Evolutionary conservation across 2,888 invertebrate genomes (phyloP), one percentile per base, ranked within the genome.

Genomic region (Dugesia japonica): DNA sequence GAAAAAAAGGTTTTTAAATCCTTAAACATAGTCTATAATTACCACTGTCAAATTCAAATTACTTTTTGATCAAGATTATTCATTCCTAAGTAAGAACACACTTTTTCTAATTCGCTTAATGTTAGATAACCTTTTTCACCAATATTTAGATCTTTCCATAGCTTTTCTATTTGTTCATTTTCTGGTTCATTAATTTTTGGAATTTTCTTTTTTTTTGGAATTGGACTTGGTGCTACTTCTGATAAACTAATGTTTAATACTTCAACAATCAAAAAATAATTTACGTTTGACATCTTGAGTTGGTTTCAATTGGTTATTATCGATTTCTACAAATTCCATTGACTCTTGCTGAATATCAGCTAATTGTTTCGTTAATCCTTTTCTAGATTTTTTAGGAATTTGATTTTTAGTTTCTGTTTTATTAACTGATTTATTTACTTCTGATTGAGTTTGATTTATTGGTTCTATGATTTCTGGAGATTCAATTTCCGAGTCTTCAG

Each of bases 11-110:
- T 4, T 23, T 56, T 56, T n/a, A 56, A n/a, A n/a, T n/a, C n/a
- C 56, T 56, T 20, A 56, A 56, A 13, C 4, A 20, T 56, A 13
- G 4, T 13, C 17, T 9, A n/a, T 7, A 56, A 56, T 13, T n/a
- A 13, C 1, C 4, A 56, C n/a, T 9, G 17, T 4, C n/a, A 4
- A 56, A 13, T 56, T 56, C n/a, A 20, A 13, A n/a, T 56, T 23
- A 56, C 56, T 20, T 56, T 56, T 56, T 56, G 56, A 56, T 56
- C 56, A 1, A n/a, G 23, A 56, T 56, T 56, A 20, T 88, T 88
- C 83, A 89, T 87, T 77, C 89, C 89, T 78, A 89, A 88, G 79
- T 88, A 88, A 81, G 88, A 87, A 82, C 89, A 89, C 74, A 89
- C 88, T 79, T 86, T 84, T 79, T 87, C 87, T 80, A 89, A 86